A percentile compares a stretch with the other conserved stretches of the same genome.
These are phyloP conservation scores for Motacilla alba DNA, from an alignment of 2,113 vertebrate species.

Conservation along the genomic window DNA sequence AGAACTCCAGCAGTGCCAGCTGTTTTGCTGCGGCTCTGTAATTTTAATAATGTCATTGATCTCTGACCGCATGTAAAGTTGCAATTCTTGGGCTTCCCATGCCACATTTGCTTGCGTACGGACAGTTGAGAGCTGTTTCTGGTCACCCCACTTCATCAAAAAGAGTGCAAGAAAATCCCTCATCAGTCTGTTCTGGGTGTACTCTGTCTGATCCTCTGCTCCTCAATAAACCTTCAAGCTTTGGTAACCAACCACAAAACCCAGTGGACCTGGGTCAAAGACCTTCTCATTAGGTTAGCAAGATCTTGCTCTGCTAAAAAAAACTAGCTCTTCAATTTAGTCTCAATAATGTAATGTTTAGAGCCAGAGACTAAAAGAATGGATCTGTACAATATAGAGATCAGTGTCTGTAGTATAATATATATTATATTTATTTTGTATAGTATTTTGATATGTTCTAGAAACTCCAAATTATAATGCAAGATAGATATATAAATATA, in stretches of 20 bases:
- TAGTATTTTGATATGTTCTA: background rate
- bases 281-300: background rate
- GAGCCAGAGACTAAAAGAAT: background rate
- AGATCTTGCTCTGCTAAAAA: background rate
- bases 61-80: background rate
- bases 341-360: background rate
- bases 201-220: background rate
- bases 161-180: background rate
- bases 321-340: background rate
- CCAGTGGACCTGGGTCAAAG: background rate
- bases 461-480: background rate
- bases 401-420: background rate
- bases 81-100: background rate
- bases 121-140: background rate
- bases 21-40: background rate
- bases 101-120: background rate
- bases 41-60: background rate
- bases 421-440: background rate
- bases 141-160: background rate
- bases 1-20: background rate
- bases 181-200: fast-evolving
- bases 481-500: background rate
- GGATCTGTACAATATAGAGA: background rate
- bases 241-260: background rate
- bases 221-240: background rate